phyloP scores from a whole-genome alignment of 2,113 vertebrate species.

The Oxyruncus cristatus region DNA sequence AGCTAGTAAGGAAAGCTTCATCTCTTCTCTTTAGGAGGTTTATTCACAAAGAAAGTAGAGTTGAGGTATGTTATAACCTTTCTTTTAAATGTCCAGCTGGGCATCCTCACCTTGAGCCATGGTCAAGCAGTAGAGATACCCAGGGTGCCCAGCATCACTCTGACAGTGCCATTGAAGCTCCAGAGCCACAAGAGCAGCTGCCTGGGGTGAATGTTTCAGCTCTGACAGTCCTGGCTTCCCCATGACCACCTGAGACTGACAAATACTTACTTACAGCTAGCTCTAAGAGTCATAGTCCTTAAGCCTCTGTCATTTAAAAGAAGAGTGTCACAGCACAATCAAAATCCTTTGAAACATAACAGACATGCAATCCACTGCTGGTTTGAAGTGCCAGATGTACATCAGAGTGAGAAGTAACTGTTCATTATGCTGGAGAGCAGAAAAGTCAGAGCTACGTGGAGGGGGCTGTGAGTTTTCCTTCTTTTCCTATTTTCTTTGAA shows the following conservation, averaged over 20 bases:
- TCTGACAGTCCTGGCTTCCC: background rate
- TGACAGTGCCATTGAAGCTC: rapidly evolving
- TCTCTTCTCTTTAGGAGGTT: background rate
- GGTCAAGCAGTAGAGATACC: background rate
- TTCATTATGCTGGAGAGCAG: background rate
- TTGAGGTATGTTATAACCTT: background rate
- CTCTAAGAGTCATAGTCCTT: background rate
- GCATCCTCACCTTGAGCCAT: background rate
- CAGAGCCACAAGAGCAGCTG: background rate
- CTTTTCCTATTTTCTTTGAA: background rate
- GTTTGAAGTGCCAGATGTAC: background rate
- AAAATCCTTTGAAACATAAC: background rate
- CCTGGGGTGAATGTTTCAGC: background rate
- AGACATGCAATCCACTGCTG: rapidly evolving
- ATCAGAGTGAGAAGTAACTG: background rate
- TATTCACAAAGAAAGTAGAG: background rate
- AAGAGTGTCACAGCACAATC: background rate
- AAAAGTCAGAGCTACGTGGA: background rate
- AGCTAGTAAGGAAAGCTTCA: background rate
- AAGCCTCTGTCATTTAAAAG: background rate
- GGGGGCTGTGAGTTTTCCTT: background rate
- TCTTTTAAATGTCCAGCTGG: background rate
- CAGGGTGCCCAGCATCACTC: rapidly evolving
- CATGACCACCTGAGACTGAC: background rate
- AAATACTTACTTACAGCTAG: background rate